phyloP scores from a whole-genome alignment of 2,888 invertebrate species.

The Drosophila bunnanda region DNA sequence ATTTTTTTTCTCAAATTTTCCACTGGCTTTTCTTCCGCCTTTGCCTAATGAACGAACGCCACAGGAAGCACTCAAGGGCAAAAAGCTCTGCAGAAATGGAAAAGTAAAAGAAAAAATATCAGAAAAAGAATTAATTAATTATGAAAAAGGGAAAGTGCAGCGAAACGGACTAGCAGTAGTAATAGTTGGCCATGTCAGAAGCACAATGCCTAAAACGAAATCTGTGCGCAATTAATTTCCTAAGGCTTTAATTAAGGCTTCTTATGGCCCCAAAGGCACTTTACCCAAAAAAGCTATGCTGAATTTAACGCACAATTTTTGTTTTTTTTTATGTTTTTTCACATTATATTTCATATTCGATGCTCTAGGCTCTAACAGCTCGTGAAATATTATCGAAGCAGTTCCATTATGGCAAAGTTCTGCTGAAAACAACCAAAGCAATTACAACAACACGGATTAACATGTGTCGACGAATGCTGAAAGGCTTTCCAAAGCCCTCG shows the following conservation, averaged over 20 bases:
- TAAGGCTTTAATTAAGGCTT: slow-evolving; percentile 47
- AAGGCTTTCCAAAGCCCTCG: slow-evolving; percentile 68
- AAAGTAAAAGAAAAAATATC: slow-evolving; percentile 28
- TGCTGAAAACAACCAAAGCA: slow-evolving; percentile 4
- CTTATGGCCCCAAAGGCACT: slow-evolving; percentile 6
- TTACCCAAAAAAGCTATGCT: neutral
- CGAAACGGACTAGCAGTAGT: slow-evolving; percentile 3
- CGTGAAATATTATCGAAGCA: neutral
- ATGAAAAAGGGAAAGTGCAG: slow-evolving; percentile 31
- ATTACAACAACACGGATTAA: slow-evolving; percentile 64
- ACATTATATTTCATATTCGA: too few relatives aligned
- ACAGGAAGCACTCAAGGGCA: slow-evolving; percentile 74
- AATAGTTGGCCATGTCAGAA: slow-evolving; percentile 33
- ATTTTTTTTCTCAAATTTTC: slow-evolving; percentile 18
- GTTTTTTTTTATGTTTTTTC: neutral
- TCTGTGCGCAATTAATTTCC: slow-evolving; percentile 19
- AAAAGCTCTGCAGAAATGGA: slow-evolving; percentile 31
- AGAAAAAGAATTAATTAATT: slow-evolving; percentile 23
- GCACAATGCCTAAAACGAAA: slow-evolving; percentile 13
- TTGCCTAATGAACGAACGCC: slow-evolving; percentile 65
- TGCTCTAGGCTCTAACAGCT: too few relatives aligned
- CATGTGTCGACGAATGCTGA: slow-evolving; percentile 71
- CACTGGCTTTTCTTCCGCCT: slow-evolving; percentile 51
- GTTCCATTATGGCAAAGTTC: neutral
- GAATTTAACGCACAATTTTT: neutral